phyloP scores from a whole-genome alignment of 1,140 invertebrate genomes.

The Yoshiicerus persimilis region DNA sequence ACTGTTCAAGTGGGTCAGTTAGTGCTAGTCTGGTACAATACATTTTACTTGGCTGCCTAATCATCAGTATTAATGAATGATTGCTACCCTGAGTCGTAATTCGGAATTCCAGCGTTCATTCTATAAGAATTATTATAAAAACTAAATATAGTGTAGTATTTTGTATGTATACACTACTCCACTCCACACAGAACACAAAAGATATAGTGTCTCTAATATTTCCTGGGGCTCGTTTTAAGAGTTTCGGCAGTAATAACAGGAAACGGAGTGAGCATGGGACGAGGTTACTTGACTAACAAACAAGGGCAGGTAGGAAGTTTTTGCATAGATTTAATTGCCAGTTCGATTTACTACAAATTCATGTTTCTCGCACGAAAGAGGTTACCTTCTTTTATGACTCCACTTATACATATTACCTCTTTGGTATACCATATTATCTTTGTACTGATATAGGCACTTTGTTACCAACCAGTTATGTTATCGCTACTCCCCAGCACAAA shows the following conservation, averaged over 20 bases:
- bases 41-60: too few species aligned
- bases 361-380: neutral
- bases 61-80: neutral
- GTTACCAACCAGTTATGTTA: neutral
- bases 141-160: too few species aligned
- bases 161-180: too few species aligned
- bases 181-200: neutral
- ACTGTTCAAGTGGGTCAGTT: neutral
- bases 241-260: neutral
- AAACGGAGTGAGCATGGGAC: neutral
- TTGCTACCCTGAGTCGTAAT: neutral
- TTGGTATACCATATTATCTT: neutral
- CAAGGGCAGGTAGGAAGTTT: constrained; percentile 5
- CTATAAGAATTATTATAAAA: too few species aligned
- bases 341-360: constrained; percentile 22
- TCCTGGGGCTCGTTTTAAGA: neutral
- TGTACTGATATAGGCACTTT: neutral
- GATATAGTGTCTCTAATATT: neutral
- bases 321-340: constrained; percentile 9
- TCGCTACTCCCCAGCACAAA: neutral
- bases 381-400: neutral
- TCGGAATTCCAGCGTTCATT: too few species aligned
- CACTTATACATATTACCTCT: neutral
- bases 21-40: too few species aligned
- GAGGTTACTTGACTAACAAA: neutral